Percentiles rank a stretch among this genome's conserved stretches.
These are phyloP conservation scores for Pterocles burchelli DNA, from an alignment of 2,113 vertebrate genomes.

Conservation along the genomic window DNA sequence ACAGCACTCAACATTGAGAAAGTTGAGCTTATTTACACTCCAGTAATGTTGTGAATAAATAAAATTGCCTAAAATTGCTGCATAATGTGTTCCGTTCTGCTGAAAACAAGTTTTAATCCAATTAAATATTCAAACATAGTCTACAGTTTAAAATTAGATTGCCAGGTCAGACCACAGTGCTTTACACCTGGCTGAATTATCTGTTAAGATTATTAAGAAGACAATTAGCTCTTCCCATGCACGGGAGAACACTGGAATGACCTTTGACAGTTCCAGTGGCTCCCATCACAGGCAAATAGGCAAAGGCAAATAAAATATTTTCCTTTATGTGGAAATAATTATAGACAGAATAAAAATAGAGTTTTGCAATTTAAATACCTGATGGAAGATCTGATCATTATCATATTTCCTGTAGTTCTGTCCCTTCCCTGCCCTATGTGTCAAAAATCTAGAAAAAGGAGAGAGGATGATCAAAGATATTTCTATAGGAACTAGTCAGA, in stretches of 20 bases:
- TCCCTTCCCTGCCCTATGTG: not conserved
- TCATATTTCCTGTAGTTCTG: not conserved
- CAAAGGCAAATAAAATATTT: not conserved
- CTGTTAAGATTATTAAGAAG: not conserved
- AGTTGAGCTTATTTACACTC: not conserved
- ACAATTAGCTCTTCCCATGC: not conserved
- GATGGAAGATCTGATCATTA: not conserved
- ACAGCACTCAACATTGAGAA: not conserved
- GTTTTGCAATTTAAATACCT: not conserved
- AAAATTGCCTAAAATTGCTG: not conserved
- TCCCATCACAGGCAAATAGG: not conserved
- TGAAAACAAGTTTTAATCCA: not conserved
- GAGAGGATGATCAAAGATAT: not conserved
- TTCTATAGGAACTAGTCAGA: not conserved
- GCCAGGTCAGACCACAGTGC: not conserved
- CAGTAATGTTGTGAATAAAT: not conserved
- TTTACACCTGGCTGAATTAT: not conserved
- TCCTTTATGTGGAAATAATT: not conserved
- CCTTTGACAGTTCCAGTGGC: not conserved
- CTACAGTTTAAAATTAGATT: not conserved
- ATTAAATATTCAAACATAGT: not conserved
- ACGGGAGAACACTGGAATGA: not conserved
- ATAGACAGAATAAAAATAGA: not conserved
- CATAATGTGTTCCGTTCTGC: not conserved
- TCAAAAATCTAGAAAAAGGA: not conserved